Percentiles rank a stretch among this genome's conserved stretches.
phyloP scores from a whole-genome alignment of 2,888 invertebrate genomes.

The Eulithis testata region DNA sequence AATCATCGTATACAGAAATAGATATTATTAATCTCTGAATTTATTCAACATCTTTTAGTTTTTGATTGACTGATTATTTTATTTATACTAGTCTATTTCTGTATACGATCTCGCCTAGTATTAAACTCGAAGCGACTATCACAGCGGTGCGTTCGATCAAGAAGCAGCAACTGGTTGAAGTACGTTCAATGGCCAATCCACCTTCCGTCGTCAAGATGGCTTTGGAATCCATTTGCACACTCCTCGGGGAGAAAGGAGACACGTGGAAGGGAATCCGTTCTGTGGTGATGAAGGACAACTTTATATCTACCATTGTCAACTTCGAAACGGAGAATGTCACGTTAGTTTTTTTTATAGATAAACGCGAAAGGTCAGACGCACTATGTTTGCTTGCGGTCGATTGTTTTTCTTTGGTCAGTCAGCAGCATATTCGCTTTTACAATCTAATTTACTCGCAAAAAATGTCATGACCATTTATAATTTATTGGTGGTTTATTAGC shows the following conservation, averaged over 20 bases:
- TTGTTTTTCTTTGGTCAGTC: too few species aligned
- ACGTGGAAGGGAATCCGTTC: conserved; percentile 97
- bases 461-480: too few species aligned
- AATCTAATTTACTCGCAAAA: too few species aligned
- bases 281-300: conserved; percentile 97
- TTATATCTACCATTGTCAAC: conserved; percentile 96
- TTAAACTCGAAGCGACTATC: conserved; percentile 56
- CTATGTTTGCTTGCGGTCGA: too few species aligned
- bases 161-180: conserved; percentile 97
- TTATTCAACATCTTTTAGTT: too few species aligned
- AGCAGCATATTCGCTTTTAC: background rate
- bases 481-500: too few species aligned
- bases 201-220: conserved; percentile 96
- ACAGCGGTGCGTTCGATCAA: conserved; percentile 97
- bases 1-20: conserved; percentile 27
- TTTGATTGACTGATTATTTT: too few species aligned
- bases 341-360: conserved; percentile 86
- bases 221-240: conserved; percentile 96
- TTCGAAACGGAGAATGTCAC: conserved; percentile 96
- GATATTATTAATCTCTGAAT: background rate
- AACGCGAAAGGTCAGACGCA: background rate
- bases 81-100: conserved; percentile 11
- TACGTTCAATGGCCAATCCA: conserved; percentile 97
- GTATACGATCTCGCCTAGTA: conserved; percentile 46
- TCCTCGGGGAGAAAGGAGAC: conserved; percentile 94